These are phyloP conservation scores for Mimas tiliae DNA, from an alignment of 2,888 invertebrate species.

Conservation along the genomic window DNA sequence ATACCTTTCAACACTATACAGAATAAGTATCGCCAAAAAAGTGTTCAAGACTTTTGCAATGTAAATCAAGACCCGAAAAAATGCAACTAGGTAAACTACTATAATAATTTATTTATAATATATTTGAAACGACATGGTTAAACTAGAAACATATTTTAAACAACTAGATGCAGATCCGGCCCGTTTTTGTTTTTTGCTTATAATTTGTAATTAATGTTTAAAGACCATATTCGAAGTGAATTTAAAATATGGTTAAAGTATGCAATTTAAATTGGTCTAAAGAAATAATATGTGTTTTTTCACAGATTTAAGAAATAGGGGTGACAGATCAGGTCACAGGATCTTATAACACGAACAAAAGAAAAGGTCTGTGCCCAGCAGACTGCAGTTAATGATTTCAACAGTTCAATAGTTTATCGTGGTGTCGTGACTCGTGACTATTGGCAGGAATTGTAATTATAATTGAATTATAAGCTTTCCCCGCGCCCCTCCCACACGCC, in stretches of 20 bases:
- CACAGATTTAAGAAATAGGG: neutral
- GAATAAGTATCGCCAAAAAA: no score
- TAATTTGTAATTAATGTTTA: no score
- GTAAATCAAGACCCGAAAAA: constrained; percentile 1
- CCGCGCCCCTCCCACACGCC: neutral
- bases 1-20: neutral
- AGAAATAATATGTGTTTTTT: no score
- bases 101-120: neutral
- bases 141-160: neutral
- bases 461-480: constrained; percentile 4
- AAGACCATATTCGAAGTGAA: no score
- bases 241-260: no score
- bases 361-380: constrained; percentile 7
- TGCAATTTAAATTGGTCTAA: no score
- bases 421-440: no score
- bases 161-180: no score
- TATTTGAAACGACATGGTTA: neutral
- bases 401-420: constrained; percentile 6
- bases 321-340: neutral
- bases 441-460: constrained; percentile 17
- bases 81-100: constrained; percentile 6
- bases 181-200: no score
- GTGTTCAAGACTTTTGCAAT: neutral
- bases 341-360: no score
- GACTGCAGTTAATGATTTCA: neutral